Conservation (phyloP, 1,140 invertebrate species). For the Cydia amplana region DNA sequence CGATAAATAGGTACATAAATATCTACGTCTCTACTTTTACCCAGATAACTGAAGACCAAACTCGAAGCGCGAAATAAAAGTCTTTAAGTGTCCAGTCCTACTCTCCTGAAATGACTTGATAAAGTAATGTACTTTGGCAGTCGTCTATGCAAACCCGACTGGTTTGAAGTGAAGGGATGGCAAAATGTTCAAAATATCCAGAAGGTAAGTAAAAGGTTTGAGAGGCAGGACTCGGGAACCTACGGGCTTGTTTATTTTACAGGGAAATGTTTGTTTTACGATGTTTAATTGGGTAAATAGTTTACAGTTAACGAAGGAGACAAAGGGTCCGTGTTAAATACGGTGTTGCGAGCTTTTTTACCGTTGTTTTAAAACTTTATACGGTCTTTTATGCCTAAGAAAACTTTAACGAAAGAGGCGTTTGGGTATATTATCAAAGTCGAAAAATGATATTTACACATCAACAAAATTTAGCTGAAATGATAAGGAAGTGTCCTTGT, state of each 20-base stretch:
- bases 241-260: slow-evolving; percentile 41
- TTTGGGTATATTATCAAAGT: background rate
- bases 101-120: background rate
- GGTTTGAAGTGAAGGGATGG: background rate
- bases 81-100: background rate
- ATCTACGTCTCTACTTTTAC: background rate
- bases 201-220: slow-evolving; percentile 18
- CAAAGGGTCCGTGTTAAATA: slow-evolving; percentile 50
- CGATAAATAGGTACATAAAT: no score
- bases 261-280: slow-evolving; percentile 49
- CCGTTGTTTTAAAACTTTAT: background rate
- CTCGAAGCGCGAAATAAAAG: background rate
- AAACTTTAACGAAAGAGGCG: background rate
- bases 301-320: slow-evolving; percentile 60
- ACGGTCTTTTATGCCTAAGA: background rate
- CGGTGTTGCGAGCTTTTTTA: slow-evolving; percentile 41
- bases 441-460: background rate
- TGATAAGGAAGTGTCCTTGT: no score
- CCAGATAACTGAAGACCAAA: slow-evolving; percentile 3
- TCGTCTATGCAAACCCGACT: slow-evolving; percentile 13
- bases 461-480: background rate
- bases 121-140: background rate
- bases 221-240: background rate
- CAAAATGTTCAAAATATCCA: background rate
- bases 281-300: slow-evolving; percentile 70